These are phyloP conservation scores for Salminus brasiliensis DNA, from an alignment of 2,113 vertebrate species.

Conservation along the genomic window DNA sequence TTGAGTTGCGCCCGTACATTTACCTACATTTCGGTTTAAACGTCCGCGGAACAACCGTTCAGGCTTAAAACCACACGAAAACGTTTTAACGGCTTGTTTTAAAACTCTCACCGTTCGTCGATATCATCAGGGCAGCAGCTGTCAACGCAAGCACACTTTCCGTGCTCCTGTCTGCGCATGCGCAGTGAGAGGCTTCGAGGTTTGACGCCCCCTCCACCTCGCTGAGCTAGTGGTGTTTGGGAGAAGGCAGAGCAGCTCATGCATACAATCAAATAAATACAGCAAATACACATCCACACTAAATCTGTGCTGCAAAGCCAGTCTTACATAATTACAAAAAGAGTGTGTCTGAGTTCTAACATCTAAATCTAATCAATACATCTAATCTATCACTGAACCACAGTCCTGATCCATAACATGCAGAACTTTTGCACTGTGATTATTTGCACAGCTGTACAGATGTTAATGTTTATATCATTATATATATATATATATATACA, in stretches of 20 bases:
- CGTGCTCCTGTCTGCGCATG: constrained; percentile 51
- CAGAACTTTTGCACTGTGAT: too few relatives aligned
- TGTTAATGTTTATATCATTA: too few relatives aligned
- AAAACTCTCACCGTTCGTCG: constrained; percentile 63
- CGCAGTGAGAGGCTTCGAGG: constrained; percentile 31
- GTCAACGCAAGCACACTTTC: constrained; percentile 53
- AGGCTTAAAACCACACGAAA: background rate
- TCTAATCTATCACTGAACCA: too few relatives aligned
- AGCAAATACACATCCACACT: too few relatives aligned
- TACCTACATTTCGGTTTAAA: background rate
- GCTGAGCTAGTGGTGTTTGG: background rate
- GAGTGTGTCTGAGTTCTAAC: too few relatives aligned
- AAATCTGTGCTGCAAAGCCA: too few relatives aligned
- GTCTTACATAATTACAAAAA: too few relatives aligned
- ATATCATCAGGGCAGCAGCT: constrained; percentile 68
- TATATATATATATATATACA: too few relatives aligned
- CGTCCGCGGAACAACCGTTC: background rate
- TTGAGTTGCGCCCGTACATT: background rate
- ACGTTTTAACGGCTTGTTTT: constrained; percentile 18
- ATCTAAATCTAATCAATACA: too few relatives aligned
- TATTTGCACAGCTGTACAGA: too few relatives aligned
- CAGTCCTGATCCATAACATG: too few relatives aligned
- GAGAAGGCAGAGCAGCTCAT: background rate
- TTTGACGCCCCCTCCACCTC: background rate
- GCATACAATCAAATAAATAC: too few relatives aligned